Conservation (phyloP, 1,140 invertebrate species). For the Sinonovacula constricta region DNA sequence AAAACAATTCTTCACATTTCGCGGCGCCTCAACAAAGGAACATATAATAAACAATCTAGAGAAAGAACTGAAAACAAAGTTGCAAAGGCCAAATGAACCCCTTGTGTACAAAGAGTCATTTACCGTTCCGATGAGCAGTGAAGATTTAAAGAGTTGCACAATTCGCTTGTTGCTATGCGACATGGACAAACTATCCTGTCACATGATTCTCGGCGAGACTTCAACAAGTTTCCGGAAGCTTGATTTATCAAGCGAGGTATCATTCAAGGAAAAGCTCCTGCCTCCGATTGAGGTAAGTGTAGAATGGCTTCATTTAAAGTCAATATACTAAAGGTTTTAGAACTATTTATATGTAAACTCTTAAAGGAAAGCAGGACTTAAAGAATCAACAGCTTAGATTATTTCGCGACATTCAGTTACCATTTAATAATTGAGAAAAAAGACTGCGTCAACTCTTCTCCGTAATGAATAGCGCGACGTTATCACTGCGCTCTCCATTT, state of each 20-base stretch:
- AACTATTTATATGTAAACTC: too few species aligned
- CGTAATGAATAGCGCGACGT: too few species aligned
- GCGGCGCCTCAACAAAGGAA: constrained; percentile 16
- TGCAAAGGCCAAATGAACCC: constrained; percentile 82
- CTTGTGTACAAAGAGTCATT: constrained; percentile 87
- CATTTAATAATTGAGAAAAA: too few species aligned
- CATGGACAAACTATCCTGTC: constrained; percentile 81
- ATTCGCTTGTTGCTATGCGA: constrained; percentile 83
- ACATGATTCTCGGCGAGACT: constrained; percentile 82
- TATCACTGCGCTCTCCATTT: too few species aligned
- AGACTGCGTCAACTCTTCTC: too few species aligned
- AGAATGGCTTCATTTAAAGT: too few species aligned
- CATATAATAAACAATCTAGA: constrained; percentile 58
- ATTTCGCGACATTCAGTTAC: too few species aligned
- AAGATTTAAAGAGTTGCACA: constrained; percentile 73
- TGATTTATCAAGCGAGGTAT: constrained; percentile 80
- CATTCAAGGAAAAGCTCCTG: constrained; percentile 47
- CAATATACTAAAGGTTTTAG: too few species aligned
- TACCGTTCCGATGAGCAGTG: constrained; percentile 82
- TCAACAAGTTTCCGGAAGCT: constrained; percentile 81
- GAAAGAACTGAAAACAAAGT: constrained; percentile 71
- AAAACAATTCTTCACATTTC: constrained; percentile 60
- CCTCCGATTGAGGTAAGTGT: constrained; percentile 52
- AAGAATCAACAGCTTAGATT: too few species aligned
- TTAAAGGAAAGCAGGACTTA: too few species aligned